Percentiles rank a stretch among this genome's conserved stretches.
phyloP scores from a whole-genome alignment of 2,888 invertebrate species.

The Sussaba pulchella region DNA sequence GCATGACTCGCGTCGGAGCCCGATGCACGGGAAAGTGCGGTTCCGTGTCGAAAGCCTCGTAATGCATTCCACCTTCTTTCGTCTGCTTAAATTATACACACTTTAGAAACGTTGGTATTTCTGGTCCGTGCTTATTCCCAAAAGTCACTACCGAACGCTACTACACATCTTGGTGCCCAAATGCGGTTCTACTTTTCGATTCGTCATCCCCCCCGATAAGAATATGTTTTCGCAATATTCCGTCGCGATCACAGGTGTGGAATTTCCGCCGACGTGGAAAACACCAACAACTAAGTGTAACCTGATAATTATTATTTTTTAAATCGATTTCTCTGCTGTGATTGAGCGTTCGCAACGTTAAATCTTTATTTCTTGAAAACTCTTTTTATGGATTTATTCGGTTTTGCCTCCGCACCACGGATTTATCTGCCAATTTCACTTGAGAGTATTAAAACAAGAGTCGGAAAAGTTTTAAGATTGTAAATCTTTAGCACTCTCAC shows the following conservation, averaged over 20 bases:
- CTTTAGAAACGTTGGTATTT: slow-evolving; percentile 41
- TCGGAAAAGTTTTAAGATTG: slow-evolving; percentile 15
- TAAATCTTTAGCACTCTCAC: not conserved
- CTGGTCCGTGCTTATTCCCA: slow-evolving; percentile 29
- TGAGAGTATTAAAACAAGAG: not conserved
- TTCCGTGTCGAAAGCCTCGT: slow-evolving; percentile 65
- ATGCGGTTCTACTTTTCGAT: not conserved
- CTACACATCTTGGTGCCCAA: not conserved
- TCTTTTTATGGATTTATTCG: too few relatives aligned
- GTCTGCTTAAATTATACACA: slow-evolving; percentile 44
- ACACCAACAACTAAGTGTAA: too few relatives aligned
- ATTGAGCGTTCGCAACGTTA: too few relatives aligned
- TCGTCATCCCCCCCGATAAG: not conserved
- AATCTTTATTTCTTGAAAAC: too few relatives aligned
- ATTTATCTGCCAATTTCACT: too few relatives aligned
- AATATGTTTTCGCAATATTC: too few relatives aligned
- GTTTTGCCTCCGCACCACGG: too few relatives aligned
- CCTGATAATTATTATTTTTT: too few relatives aligned
- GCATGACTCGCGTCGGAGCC: slow-evolving; percentile 43
- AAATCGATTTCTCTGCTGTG: too few relatives aligned
- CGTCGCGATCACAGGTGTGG: too few relatives aligned
- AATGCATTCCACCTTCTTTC: slow-evolving; percentile 58
- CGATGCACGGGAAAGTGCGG: slow-evolving; percentile 62
- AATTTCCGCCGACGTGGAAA: too few relatives aligned
- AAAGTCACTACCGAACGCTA: slow-evolving; percentile 25